Evolutionary conservation across 2,113 vertebrate species (phyloP).

Genomic region (Chitala chitala): DNA sequence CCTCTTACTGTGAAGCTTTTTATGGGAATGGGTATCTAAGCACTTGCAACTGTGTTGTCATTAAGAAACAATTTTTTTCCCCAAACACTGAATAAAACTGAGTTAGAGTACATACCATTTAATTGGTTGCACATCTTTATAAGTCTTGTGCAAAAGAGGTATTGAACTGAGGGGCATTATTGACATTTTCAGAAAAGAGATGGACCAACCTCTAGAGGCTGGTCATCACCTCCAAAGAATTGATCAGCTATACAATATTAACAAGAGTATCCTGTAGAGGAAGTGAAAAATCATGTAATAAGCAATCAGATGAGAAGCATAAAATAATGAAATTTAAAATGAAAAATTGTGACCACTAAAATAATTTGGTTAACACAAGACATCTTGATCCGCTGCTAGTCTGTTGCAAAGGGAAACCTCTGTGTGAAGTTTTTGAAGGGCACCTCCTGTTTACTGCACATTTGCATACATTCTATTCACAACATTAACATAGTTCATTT

Average conservation of each 20-base stretch:
- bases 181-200: neutral
- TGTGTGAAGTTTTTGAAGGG: neutral
- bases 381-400: neutral
- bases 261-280: neutral
- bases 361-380: slow-evolving; percentile 19
- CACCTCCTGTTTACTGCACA: neutral
- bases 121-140: neutral
- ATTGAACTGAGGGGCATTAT: neutral
- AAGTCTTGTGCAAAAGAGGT: neutral
- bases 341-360: too few species aligned
- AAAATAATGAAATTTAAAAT: too few species aligned
- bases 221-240: slow-evolving; percentile 2
- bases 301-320: neutral
- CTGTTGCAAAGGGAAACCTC: neutral
- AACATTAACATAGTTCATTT: too few species aligned
- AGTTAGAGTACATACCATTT: neutral
- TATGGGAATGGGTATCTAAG: slow-evolving; percentile 1
- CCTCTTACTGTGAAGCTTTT: neutral
- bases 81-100: neutral
- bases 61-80: neutral
- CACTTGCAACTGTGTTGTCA: neutral
- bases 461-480: neutral
- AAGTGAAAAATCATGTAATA: slow-evolving; percentile 2
- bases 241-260: slow-evolving; percentile 19
- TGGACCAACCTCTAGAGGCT: neutral